phyloP scores from a whole-genome alignment of 2,888 invertebrate species.

The Chloroclysta siterata region DNA sequence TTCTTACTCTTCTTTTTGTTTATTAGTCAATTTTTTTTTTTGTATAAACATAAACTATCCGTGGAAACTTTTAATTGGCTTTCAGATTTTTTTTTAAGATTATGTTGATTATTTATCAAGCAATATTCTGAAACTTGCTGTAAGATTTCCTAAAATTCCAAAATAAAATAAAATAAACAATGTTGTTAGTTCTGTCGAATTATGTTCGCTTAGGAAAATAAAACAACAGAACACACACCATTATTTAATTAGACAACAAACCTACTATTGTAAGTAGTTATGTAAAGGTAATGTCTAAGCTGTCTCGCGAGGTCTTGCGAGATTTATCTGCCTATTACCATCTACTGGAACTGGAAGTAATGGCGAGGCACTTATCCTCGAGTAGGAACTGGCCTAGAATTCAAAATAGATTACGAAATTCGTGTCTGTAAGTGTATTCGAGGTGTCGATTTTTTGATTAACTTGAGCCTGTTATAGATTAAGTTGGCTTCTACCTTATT shows the following conservation, averaged over 20 bases:
- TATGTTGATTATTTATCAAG: too few relatives aligned
- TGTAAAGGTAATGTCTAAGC: constrained; percentile 20
- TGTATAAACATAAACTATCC: too few relatives aligned
- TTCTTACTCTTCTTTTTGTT: too few relatives aligned
- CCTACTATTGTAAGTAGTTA: constrained; percentile 6
- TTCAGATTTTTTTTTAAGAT: too few relatives aligned
- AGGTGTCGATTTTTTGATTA: constrained; percentile 19
- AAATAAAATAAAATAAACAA: too few relatives aligned
- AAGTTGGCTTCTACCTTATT: not conserved
- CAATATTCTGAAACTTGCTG: too few relatives aligned
- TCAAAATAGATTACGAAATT: constrained; percentile 47
- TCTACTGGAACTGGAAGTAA: constrained; percentile 44
- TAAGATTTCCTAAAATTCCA: too few relatives aligned
- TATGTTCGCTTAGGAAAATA: too few relatives aligned
- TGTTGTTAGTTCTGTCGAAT: too few relatives aligned
- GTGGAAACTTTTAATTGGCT: too few relatives aligned
- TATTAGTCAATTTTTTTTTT: too few relatives aligned
- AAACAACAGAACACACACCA: too few relatives aligned
- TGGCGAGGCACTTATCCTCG: constrained; percentile 49
- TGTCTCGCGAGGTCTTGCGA: constrained; percentile 29
- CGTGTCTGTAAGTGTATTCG: constrained; percentile 8
- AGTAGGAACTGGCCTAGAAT: constrained; percentile 65
- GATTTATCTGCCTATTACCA: constrained; percentile 42
- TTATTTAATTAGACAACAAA: not conserved
- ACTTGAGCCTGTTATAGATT: constrained; percentile 3